phyloP scores from a whole-genome alignment of 2,113 vertebrate genomes.

The Regulus satrapa region DNA sequence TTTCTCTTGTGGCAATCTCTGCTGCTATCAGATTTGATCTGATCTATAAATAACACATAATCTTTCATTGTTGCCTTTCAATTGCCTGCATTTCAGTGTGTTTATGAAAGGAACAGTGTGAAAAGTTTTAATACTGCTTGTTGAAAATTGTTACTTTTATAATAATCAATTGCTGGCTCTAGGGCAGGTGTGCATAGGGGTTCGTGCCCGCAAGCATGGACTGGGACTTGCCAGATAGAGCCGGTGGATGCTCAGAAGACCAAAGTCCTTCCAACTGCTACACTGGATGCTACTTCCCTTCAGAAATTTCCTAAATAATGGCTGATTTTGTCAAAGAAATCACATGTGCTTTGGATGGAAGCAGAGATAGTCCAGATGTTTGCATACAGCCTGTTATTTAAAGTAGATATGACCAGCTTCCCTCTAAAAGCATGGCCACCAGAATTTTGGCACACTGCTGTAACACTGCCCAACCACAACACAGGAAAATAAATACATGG shows the following conservation, averaged over 20 bases:
- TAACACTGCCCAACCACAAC: background rate
- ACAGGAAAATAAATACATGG: background rate
- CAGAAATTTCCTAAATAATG: background rate
- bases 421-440: background rate
- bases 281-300: background rate
- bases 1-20: background rate
- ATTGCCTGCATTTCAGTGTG: background rate
- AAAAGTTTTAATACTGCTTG: background rate
- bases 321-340: background rate
- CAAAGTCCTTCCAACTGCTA: background rate
- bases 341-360: background rate
- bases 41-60: background rate
- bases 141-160: background rate
- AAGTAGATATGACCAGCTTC: background rate
- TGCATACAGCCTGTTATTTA: background rate
- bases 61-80: background rate
- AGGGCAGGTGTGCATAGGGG: background rate
- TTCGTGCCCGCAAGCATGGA: background rate
- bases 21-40: background rate
- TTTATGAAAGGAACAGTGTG: background rate
- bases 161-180: background rate
- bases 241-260: background rate
- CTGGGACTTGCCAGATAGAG: rapidly evolving
- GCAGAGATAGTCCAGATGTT: background rate
- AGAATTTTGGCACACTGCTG: background rate